A percentile compares a stretch with the other conserved stretches of the same genome.
Conservation (phyloP, 2,113 vertebrate genomes). For the Otolemur garnettii region DNA sequence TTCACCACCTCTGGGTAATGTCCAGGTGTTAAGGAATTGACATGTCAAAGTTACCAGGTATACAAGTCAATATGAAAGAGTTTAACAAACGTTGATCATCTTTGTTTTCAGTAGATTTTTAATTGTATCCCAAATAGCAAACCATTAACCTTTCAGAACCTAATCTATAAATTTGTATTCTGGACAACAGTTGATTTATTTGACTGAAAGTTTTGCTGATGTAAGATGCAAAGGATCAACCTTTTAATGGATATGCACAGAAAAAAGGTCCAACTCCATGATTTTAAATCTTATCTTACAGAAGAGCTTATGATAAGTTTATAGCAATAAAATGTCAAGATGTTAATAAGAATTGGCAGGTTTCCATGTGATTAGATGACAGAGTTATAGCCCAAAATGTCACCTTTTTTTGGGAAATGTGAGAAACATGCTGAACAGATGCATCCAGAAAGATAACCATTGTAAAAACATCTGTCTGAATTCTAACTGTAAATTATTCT, state of each 20-base stretch:
- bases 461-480: slow-evolving; percentile 65
- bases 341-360: slow-evolving; percentile 69
- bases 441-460: slow-evolving; percentile 55
- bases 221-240: slow-evolving; percentile 61
- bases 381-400: slow-evolving; percentile 73
- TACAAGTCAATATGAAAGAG: slow-evolving; percentile 76
- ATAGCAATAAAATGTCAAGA: slow-evolving; percentile 71
- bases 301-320: slow-evolving; percentile 69
- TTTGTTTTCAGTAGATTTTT: slow-evolving; percentile 73
- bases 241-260: slow-evolving; percentile 64
- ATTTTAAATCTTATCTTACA: slow-evolving; percentile 66
- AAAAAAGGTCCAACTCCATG: slow-evolving; percentile 51
- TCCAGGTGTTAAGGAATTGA: slow-evolving; percentile 61
- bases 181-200: slow-evolving; percentile 68
- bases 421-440: slow-evolving; percentile 58
- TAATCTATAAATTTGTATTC: slow-evolving; percentile 74
- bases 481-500: slow-evolving; percentile 64
- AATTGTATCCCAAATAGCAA: slow-evolving; percentile 73
- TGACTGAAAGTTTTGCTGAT: slow-evolving; percentile 71
- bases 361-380: slow-evolving; percentile 73
- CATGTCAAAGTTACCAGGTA: slow-evolving; percentile 60
- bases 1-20: slow-evolving; percentile 30
- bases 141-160: slow-evolving; percentile 69
- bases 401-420: slow-evolving; percentile 65
- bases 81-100: slow-evolving; percentile 67